These are phyloP conservation scores for Lepus townsendii DNA, from an alignment of 2,797 vertebrate genomes.

Conservation along the genomic window DNA sequence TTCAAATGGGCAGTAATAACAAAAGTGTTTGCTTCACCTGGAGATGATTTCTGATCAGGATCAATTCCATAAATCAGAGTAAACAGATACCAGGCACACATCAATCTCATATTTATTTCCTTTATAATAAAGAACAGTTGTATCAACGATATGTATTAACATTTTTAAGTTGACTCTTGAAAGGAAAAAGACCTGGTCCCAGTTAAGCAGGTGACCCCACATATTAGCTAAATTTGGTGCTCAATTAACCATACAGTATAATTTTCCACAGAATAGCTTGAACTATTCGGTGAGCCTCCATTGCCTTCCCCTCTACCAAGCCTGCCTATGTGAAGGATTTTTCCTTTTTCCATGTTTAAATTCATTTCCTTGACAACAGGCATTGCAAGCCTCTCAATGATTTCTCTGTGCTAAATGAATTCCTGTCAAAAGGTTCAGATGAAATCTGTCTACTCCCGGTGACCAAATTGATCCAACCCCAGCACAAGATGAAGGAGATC, in stretches of 20 bases:
- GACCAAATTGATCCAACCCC: slow-evolving; percentile 72
- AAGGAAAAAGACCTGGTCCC: slow-evolving; percentile 34
- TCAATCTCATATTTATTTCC: slow-evolving; percentile 1
- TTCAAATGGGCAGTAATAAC: slow-evolving; percentile 36
- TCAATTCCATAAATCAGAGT: slow-evolving; percentile 31
- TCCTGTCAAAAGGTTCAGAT: slow-evolving; percentile 53
- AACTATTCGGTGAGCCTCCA: slow-evolving; percentile 71
- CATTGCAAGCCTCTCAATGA: slow-evolving; percentile 61
- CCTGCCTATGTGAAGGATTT: slow-evolving; percentile 60
- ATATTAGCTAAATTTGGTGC: slow-evolving; percentile 18
- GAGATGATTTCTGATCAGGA: not conserved
- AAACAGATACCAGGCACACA: not conserved
- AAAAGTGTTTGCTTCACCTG: not conserved
- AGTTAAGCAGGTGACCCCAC: slow-evolving; percentile 63
- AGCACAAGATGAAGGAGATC: slow-evolving; percentile 55
- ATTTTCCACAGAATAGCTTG: slow-evolving; percentile 78
- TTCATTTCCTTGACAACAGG: slow-evolving; percentile 68
- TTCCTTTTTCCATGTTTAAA: slow-evolving; percentile 72
- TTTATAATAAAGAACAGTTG: slow-evolving; percentile 33
- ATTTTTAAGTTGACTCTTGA: slow-evolving; percentile 73
- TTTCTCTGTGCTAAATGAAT: slow-evolving; percentile 62
- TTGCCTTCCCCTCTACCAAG: slow-evolving; percentile 66
- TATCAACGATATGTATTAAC: not conserved
- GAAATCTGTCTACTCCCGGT: slow-evolving; percentile 71
- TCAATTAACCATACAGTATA: slow-evolving; percentile 73